Conservation (phyloP, 2,113 vertebrate genomes). For the Pithys albifrons region DNA sequence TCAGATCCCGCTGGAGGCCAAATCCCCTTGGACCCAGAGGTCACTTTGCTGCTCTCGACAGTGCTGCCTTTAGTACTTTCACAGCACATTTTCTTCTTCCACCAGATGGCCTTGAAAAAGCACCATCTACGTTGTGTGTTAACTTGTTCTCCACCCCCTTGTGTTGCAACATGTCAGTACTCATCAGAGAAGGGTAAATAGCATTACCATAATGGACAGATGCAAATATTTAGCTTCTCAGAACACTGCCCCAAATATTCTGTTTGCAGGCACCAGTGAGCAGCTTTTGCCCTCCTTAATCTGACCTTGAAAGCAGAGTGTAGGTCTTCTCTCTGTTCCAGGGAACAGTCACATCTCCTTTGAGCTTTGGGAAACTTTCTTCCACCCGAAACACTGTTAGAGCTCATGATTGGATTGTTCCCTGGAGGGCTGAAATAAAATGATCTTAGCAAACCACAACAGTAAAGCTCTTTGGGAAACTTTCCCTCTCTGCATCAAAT, state of each 20-base stretch:
- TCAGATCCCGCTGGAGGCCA: background rate
- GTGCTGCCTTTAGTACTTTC: background rate
- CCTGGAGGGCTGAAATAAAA: constrained; percentile 54
- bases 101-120: background rate
- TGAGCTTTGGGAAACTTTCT: constrained; percentile 27
- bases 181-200: constrained; percentile 45
- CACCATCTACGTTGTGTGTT: background rate
- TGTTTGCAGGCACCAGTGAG: background rate
- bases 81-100: background rate
- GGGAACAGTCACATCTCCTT: constrained; percentile 22
- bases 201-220: constrained; percentile 37
- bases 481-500: constrained; percentile 56
- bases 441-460: constrained; percentile 34
- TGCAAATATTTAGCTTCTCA: constrained; percentile 66
- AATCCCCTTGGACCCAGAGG: background rate
- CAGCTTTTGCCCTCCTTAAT: constrained; percentile 5
- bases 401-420: constrained; percentile 46
- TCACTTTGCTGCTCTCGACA: background rate
- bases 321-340: background rate
- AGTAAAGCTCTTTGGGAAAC: constrained; percentile 51
- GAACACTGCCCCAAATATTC: background rate
- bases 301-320: background rate
- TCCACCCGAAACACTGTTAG: background rate
- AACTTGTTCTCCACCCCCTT: background rate
- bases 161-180: background rate